Base-by-base conservation (phyloP, 53 echinoderm and acorn worm genomes). In the Astropecten irregularis region DNA sequence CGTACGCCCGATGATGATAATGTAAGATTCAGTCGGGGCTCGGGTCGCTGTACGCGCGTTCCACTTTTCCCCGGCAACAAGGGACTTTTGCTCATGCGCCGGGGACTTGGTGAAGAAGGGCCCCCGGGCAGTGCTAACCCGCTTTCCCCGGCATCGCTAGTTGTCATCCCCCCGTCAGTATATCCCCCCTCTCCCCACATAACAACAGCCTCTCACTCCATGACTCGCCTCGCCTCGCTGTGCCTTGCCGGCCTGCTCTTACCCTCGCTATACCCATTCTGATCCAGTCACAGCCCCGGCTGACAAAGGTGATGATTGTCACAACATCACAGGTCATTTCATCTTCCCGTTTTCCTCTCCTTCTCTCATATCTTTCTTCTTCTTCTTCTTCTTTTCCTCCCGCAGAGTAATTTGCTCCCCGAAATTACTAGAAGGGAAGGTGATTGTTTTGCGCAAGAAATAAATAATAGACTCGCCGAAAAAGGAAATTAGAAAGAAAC, bases 31-130 rank as follows among this genome's bases (percentile, higher is more conserved):
- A 20, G 18, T 54, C 33, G 57, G 76, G 32, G n/a, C n/a, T 37
- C 61, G 85, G 85, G 85, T 85, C 85, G 85, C 49, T 85, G 85
- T 72, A 61, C 85, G 85, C 85, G 61, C 61, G 85, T 72, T 59
- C 85, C 50, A 85, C 72, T 85, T 85, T 82, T 52, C 73, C 85
- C 47, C 54, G 58, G 57, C 66, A 72, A 72, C 85, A 39, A 28
- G 72, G 72, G 73, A 85, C 32, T 57, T 46, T 76, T 76, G 58
- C 76, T 76, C 76, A 76, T 58, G 76, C 76, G 76, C 85, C 30
- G 48, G 69, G 39, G 46, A 32, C 47, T 71, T 71, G 2, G 48
- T 26, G 6, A 44, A 38, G 37, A 71, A 73, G 62, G 85, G 72
- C 85, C 62, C 58, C 59, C 34, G 69, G 85, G 85, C 85, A 62